phyloP scores from a whole-genome alignment of 2,888 invertebrate genomes.

The Cephalotes varians region DNA sequence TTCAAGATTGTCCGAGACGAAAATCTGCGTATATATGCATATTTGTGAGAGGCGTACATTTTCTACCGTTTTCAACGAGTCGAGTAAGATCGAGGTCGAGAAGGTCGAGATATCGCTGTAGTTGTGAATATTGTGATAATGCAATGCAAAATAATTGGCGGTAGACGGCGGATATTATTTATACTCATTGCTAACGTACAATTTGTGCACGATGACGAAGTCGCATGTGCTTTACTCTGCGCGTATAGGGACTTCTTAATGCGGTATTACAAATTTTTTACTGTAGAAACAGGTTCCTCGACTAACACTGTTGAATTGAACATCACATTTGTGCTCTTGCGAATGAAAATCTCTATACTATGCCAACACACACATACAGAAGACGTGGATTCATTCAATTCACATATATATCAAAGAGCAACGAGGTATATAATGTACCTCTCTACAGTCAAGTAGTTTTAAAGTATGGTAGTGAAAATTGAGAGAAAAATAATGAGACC shows the following conservation, averaged over 20 bases:
- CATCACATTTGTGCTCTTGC: neutral
- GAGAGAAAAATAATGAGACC: slow-evolving; percentile 18
- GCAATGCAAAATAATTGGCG: slow-evolving; percentile 47
- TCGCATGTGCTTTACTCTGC: slow-evolving; percentile 17
- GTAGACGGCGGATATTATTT: slow-evolving; percentile 38
- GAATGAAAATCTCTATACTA: slow-evolving; percentile 21
- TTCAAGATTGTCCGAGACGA: slow-evolving; percentile 9
- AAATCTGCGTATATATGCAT: neutral
- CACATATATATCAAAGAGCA: neutral
- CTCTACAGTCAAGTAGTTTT: neutral
- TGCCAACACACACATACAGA: neutral
- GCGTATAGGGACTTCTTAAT: neutral
- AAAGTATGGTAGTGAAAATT: neutral
- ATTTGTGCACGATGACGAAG: slow-evolving; percentile 41
- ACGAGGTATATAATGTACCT: neutral
- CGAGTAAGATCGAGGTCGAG: slow-evolving; percentile 47
- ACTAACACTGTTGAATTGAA: slow-evolving; percentile 15
- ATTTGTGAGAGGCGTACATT: neutral
- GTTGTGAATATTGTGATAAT: slow-evolving; percentile 21
- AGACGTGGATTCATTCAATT: slow-evolving; percentile 25
- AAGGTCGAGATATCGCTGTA: slow-evolving; percentile 41
- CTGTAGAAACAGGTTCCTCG: slow-evolving; percentile 31
- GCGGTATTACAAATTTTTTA: slow-evolving; percentile 29
- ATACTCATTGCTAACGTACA: slow-evolving; percentile 45
- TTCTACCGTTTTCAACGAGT: slow-evolving; percentile 18